These are phyloP conservation scores for Leucophora obtusa DNA, from an alignment of 2,888 invertebrate genomes.

Conservation along the genomic window DNA sequence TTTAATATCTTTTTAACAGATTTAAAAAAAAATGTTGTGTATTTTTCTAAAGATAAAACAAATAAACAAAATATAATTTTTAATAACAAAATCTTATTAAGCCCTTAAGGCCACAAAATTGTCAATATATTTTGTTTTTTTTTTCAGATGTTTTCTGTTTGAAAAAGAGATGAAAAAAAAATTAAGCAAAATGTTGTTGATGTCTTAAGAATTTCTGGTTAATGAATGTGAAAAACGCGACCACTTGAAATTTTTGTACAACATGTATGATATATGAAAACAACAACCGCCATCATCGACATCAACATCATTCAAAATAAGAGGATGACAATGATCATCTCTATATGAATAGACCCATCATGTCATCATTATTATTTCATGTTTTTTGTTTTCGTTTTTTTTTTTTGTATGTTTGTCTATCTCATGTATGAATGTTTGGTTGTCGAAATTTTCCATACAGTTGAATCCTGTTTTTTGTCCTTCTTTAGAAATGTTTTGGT, in stretches of 20 bases:
- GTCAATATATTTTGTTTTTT: background rate
- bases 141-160: background rate
- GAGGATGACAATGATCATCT: background rate
- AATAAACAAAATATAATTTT: background rate
- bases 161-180: background rate
- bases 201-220: constrained; percentile 7
- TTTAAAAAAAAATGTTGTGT: background rate
- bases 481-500: background rate
- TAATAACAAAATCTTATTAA: constrained; percentile 9
- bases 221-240: constrained; percentile 14
- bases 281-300: background rate
- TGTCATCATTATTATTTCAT: background rate
- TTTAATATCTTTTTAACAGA: background rate
- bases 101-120: constrained; percentile 12
- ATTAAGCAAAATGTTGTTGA: background rate
- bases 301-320: background rate
- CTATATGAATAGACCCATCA: constrained; percentile 14
- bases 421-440: background rate
- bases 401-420: background rate
- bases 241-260: constrained; percentile 19
- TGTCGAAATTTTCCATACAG: background rate
- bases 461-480: constrained; percentile 5
- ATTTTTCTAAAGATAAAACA: background rate
- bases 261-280: background rate
- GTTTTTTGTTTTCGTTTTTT: no score